Base-by-base conservation (phyloP, 53 echinoderm and acorn worm species). In the Temnopleurus reevesii region DNA sequence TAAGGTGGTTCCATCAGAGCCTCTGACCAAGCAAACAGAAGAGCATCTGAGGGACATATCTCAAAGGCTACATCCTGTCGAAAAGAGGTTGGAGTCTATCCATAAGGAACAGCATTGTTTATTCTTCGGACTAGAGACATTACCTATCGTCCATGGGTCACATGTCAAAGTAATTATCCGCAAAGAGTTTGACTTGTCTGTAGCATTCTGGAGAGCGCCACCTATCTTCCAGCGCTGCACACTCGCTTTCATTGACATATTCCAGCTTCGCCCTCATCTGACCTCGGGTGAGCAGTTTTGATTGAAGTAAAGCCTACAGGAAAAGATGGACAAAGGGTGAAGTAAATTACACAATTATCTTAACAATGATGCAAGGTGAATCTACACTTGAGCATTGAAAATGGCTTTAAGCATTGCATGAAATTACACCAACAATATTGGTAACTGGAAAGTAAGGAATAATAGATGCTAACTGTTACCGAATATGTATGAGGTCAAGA, bases 201-300 rank as follows among this genome's bases (percentile, higher is more conserved):
- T 89, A 82, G 77, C 89, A 94, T 35, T 98, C 98, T 0, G 95
- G 88, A 28, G 94, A 93, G 33, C 85, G 89, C 98, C 98, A 98
- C 19, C 94, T 76, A 59, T 96, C 92, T 59, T 94, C 89, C 33
- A 98, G 94, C 10, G 90, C 92, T 0, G 81, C 86, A 77, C 95
- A 98, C 65, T 98, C 98, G 15, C 94, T 92, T 86, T 98, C 98
- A 56, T 98, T 98, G 86, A 95, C 92, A 43, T 91, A 95, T 65
- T 98, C 98, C 53, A 98, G 83, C 66, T 98, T 98, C 81, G 95
- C 89, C 53, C 92, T 88, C 61, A 94, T 86, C 84, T 98, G 94
- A 51, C 94, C 94, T 38, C 95, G 81, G 12, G 95, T 79, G 38
- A 98, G 61, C 5, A 91, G 76, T 59, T 98, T 98, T 18, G 98